Evolutionary conservation across 2,113 vertebrate species (phyloP).

Genomic region (Chlorodrepanis virens): DNA sequence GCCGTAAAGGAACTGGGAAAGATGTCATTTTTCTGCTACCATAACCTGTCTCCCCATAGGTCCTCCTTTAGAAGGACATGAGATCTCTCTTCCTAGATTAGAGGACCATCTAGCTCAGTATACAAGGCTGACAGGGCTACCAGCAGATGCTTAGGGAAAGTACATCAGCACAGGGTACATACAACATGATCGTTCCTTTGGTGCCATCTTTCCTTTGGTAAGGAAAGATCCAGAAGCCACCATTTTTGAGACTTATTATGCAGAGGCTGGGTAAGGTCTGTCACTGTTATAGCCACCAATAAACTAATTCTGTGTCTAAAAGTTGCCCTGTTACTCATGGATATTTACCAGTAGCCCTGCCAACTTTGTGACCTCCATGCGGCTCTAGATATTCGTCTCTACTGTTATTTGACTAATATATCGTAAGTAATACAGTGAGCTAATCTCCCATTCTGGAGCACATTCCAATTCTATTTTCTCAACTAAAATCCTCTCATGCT

Average conservation of each 20-base stretch:
- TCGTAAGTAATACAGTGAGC: not conserved
- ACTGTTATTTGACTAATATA: not conserved
- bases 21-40: not conserved
- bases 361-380: not conserved
- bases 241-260: not conserved
- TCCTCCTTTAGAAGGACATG: not conserved
- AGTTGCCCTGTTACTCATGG: not conserved
- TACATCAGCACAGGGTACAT: not conserved
- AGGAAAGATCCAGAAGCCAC: not conserved
- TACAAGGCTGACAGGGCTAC: not conserved
- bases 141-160: not conserved
- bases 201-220: not conserved
- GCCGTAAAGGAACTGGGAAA: not conserved
- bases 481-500: not conserved
- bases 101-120: not conserved
- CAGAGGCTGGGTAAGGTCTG: not conserved
- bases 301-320: not conserved
- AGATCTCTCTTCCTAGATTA: not conserved
- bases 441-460: not conserved
- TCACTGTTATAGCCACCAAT: not conserved
- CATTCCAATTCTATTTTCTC: not conserved
- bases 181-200: not conserved
- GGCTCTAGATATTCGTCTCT: not conserved
- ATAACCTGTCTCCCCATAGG: not conserved
- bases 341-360: not conserved